These are phyloP conservation scores for Apodemia zela DNA, from an alignment of 2,888 invertebrate genomes.

Conservation along the genomic window DNA sequence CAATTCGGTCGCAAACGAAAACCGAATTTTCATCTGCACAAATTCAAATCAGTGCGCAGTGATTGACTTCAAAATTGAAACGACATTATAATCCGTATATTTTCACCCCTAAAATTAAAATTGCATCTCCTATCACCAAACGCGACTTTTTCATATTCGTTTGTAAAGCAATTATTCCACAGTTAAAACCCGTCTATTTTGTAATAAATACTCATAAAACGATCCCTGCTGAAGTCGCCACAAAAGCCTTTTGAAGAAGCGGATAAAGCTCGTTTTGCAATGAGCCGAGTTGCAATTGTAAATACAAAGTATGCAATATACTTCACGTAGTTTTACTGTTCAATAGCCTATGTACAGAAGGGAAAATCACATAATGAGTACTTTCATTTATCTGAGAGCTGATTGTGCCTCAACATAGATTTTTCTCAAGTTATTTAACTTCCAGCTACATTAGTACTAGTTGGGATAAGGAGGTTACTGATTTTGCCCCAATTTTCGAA, in stretches of 20 bases:
- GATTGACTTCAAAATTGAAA: too few species aligned
- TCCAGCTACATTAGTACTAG: too few species aligned
- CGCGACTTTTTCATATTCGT: conserved; percentile 52
- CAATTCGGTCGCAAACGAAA: too few species aligned
- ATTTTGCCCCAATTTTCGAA: too few species aligned
- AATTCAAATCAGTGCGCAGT: too few species aligned
- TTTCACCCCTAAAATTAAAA: too few species aligned
- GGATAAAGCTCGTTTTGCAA: neutral
- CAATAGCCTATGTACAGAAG: neutral
- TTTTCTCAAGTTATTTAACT: neutral
- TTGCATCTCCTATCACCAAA: conserved; percentile 30
- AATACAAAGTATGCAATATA: neutral
- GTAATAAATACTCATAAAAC: neutral
- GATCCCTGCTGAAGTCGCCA: neutral
- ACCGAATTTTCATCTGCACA: too few species aligned
- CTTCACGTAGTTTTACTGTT: neutral
- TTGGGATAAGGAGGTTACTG: too few species aligned
- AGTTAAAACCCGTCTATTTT: conserved; percentile 37
- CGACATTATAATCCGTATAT: too few species aligned
- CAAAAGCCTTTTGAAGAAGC: neutral
- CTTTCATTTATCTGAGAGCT: neutral
- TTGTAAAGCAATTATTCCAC: conserved; percentile 59
- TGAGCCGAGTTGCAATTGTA: neutral
- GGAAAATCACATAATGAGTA: neutral
- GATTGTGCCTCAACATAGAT: neutral